Conservation (phyloP, 1,140 invertebrate species). For the Aporrectodea caliginosa region DNA sequence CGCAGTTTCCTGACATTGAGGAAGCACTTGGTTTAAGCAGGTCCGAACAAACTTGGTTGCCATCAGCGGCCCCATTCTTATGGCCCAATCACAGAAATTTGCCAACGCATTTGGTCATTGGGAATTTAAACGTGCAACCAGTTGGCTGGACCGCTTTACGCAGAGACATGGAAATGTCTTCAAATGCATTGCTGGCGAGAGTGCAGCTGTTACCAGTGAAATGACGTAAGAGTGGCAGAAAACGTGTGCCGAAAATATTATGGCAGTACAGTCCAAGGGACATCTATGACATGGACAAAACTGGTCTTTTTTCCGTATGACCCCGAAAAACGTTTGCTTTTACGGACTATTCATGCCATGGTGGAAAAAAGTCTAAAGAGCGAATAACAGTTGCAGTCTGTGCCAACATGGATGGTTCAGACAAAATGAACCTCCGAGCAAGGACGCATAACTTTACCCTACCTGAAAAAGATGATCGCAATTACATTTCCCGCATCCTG, state of each 20-base stretch:
- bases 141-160: constrained; percentile 1
- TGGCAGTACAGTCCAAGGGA: neutral
- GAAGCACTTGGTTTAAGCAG: constrained; percentile 4
- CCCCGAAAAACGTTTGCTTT: constrained; percentile 38
- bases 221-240: neutral
- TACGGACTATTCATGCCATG: constrained; percentile 45
- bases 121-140: neutral
- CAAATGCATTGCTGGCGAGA: neutral
- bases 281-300: constrained; percentile 27
- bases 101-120: constrained; percentile 2
- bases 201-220: neutral
- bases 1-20: neutral
- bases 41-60: neutral
- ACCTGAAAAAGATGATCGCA: too few species aligned
- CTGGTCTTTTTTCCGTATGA: constrained; percentile 21
- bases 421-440: constrained; percentile 41
- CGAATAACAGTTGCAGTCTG: constrained; percentile 36
- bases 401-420: constrained; percentile 36
- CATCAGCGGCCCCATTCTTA: neutral
- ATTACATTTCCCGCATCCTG: too few species aligned
- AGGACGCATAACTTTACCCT: too few species aligned
- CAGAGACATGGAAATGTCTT: neutral
- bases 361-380: constrained; percentile 38
- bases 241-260: neutral
- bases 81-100: neutral